Base-by-base conservation (phyloP, 2,888 invertebrate species). In the Nyleta sp. region DNA sequence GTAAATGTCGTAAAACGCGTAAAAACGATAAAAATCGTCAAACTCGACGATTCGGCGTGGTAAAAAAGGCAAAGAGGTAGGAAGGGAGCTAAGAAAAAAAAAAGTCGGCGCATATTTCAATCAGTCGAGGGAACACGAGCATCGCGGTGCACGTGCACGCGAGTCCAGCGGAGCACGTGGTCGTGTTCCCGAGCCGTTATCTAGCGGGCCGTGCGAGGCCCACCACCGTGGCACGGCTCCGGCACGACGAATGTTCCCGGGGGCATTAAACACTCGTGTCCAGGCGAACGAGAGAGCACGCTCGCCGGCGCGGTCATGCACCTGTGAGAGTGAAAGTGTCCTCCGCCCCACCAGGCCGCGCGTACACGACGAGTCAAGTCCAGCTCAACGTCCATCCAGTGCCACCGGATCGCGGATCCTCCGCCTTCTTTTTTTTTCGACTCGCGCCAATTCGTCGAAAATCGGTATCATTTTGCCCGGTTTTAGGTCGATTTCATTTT, bases 301-400 rank as follows among this genome's bases (percentile, higher is more conserved):
- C 78, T 81, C 83, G 82, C 81, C 82, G 82, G 80, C 72, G 82
- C 89, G 90, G 90, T 90, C 90, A 90, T 87, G 84, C 89, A 90
- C 90, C 90, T 90, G 89, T 89, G 86, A 90, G 88, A 90, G 90
- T 89, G 90, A 90, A 90, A 90, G 90, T 90, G 87, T 89, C 87
- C 83, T 84, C 84, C 80, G 67, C 81, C 83, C 82, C 83, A 78
- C 83, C 81, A 80, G 28, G 10, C 55, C 11, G 46, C 59, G 28
- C 42, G 28, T 31, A 71, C 48, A 65, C 75, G 40, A 62, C 70
- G 44, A 73, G 60, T 62, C 74, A 75, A 75, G 74, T 74, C 77
- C 80, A 72, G 57, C 73, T 55, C 64, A 68, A 60, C 65, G 73
- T 81, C 65, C 71, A 52, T 72, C 78, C 68, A 68, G 67, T 62